These are phyloP conservation scores for Corvus cornix DNA, from an alignment of 2,113 vertebrate species.

Conservation along the genomic window DNA sequence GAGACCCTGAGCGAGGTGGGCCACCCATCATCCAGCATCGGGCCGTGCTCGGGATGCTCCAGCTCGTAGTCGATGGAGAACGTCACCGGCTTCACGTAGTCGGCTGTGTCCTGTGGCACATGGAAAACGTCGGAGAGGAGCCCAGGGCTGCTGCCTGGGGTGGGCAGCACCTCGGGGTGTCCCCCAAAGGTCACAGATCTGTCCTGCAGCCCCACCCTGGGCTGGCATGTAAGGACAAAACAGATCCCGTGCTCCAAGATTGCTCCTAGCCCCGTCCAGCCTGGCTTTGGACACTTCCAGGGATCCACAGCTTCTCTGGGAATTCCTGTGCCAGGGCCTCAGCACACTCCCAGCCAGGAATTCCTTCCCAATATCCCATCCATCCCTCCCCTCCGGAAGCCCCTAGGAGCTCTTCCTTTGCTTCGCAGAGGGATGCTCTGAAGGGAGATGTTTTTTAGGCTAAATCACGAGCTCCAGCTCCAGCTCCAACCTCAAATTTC, in stretches of 20 bases:
- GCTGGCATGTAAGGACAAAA: accelerated
- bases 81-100: conserved; percentile 89
- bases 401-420: no score
- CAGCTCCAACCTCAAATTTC: background rate
- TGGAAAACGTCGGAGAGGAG: accelerated
- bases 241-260: background rate
- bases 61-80: conserved; percentile 85
- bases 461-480: background rate
- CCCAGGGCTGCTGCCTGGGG: background rate
- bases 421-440: background rate
- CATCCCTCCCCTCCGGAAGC: no score
- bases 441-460: background rate
- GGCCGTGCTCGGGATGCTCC: conserved; percentile 72
- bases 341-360: background rate
- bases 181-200: background rate
- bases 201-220: background rate
- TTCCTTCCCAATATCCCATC: background rate
- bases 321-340: background rate
- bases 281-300: no score
- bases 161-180: background rate
- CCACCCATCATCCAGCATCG: conserved; percentile 88
- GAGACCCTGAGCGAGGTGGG: conserved; percentile 84
- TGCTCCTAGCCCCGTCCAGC: accelerated
- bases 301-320: background rate
- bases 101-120: conserved; percentile 85